Evolutionary conservation across 2,888 invertebrate genomes (phyloP).

Genomic region (Oscheius onirici): DNA sequence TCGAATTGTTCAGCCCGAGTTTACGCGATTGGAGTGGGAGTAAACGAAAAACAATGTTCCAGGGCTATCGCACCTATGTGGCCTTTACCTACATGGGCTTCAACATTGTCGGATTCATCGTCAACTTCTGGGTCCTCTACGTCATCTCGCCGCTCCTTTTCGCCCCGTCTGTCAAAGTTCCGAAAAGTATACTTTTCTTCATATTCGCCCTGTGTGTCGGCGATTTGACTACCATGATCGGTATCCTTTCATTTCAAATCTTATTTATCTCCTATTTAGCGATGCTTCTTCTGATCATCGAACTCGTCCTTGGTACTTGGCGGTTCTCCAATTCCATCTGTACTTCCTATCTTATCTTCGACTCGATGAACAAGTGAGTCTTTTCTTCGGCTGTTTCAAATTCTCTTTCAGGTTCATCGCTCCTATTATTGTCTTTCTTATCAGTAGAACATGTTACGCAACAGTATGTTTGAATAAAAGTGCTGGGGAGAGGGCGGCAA

Average conservation of each 20-base stretch:
- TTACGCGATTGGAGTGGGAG: neutral
- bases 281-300: slow-evolving; percentile 68
- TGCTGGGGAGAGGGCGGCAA: slow-evolving; percentile 65
- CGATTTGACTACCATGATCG: slow-evolving; percentile 70
- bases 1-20: no score
- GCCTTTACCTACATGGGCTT: slow-evolving; percentile 68
- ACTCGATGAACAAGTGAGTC: slow-evolving; percentile 68
- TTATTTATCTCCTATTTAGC: slow-evolving; percentile 55
- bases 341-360: slow-evolving; percentile 66
- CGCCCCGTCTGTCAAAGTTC: slow-evolving; percentile 63
- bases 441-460: slow-evolving; percentile 69
- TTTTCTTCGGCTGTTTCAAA: neutral
- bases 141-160: slow-evolving; percentile 68
- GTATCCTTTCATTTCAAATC: slow-evolving; percentile 42
- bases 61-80: slow-evolving; percentile 68
- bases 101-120: slow-evolving; percentile 68
- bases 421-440: slow-evolving; percentile 69
- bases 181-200: slow-evolving; percentile 70
- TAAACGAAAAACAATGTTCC: slow-evolving; percentile 28
- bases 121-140: slow-evolving; percentile 66
- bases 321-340: slow-evolving; percentile 62
- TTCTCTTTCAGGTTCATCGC: slow-evolving; percentile 63
- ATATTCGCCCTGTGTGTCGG: slow-evolving; percentile 68
- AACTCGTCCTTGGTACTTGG: slow-evolving; percentile 68
- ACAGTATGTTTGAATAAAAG: slow-evolving; percentile 67